phyloP scores from a whole-genome alignment of 2,888 invertebrate genomes.

The Pegoplata infirma region DNA sequence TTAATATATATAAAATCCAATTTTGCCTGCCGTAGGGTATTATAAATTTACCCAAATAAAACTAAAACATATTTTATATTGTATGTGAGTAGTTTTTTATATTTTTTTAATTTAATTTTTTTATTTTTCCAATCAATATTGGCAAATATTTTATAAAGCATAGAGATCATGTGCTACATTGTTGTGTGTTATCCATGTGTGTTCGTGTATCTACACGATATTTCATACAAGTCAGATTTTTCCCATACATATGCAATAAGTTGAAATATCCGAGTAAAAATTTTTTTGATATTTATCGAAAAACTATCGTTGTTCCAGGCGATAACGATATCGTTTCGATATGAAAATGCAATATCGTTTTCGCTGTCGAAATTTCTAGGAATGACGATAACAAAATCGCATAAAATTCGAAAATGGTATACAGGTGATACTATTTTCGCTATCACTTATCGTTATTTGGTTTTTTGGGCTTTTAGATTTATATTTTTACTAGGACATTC shows the following conservation, averaged over 20 bases:
- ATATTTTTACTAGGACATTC: too few species aligned
- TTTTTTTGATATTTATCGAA: too few species aligned
- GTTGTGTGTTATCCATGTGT: neutral
- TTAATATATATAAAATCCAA: too few species aligned
- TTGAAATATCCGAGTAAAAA: neutral
- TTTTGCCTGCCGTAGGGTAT: neutral
- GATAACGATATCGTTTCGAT: too few species aligned
- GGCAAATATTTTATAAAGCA: slow-evolving; percentile 24
- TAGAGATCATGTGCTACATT: slow-evolving; percentile 3
- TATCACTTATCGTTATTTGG: too few species aligned
- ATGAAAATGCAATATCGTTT: too few species aligned
- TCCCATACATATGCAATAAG: neutral
- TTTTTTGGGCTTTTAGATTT: too few species aligned
- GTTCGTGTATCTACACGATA: slow-evolving; percentile 12
- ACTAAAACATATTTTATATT: neutral
- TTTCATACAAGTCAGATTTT: slow-evolving; percentile 30
- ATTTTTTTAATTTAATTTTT: slow-evolving; percentile 22
- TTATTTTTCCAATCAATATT: slow-evolving; percentile 36
- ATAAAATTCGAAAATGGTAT: too few species aligned
- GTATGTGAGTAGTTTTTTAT: neutral
- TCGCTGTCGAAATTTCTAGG: too few species aligned
- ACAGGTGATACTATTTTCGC: too few species aligned
- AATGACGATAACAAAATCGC: too few species aligned
- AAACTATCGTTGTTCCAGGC: too few species aligned
- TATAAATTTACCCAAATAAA: neutral